These are phyloP conservation scores for Corythornis madagascariensis DNA, from an alignment of 2,113 vertebrate genomes.

Conservation along the genomic window DNA sequence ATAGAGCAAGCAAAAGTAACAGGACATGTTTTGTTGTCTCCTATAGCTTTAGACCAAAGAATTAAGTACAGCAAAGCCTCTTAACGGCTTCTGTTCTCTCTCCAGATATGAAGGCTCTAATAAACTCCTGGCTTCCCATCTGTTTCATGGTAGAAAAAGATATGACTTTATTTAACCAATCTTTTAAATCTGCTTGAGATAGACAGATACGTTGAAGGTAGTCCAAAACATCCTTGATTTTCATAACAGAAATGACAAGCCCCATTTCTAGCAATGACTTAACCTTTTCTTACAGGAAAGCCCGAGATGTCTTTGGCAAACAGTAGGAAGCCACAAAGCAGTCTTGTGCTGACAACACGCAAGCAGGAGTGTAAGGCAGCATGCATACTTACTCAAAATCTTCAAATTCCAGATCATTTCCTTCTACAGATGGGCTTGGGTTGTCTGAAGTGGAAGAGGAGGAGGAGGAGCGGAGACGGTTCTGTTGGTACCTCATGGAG, in stretches of 20 bases:
- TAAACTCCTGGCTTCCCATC: background rate
- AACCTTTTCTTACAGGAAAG: background rate
- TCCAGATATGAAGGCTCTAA: background rate
- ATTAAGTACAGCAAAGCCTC: background rate
- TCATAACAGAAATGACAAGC: background rate
- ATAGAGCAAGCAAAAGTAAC: background rate
- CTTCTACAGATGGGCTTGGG: slow-evolving; percentile 85
- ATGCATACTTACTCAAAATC: slow-evolving; percentile 91
- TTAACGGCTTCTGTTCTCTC: background rate
- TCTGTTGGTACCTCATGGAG: slow-evolving; percentile 94
- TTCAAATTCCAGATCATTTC: slow-evolving; percentile 94
- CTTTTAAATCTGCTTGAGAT: background rate
- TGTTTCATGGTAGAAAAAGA: background rate
- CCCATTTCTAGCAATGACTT: background rate
- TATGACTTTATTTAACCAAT: background rate
- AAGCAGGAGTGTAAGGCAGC: background rate
- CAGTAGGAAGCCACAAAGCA: background rate
- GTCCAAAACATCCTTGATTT: background rate
- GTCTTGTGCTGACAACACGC: background rate
- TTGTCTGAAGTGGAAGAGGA: slow-evolving; percentile 83
- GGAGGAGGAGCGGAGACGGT: slow-evolving; percentile 90
- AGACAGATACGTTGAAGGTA: background rate
- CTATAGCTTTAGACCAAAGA: background rate
- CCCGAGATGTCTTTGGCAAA: background rate
- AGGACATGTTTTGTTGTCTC: background rate